A percentile compares a stretch with the other conserved stretches of the same genome.
These are phyloP conservation scores for Ptiloglossa arizonensis DNA, from an alignment of 1,140 invertebrate genomes.

Conservation along the genomic window DNA sequence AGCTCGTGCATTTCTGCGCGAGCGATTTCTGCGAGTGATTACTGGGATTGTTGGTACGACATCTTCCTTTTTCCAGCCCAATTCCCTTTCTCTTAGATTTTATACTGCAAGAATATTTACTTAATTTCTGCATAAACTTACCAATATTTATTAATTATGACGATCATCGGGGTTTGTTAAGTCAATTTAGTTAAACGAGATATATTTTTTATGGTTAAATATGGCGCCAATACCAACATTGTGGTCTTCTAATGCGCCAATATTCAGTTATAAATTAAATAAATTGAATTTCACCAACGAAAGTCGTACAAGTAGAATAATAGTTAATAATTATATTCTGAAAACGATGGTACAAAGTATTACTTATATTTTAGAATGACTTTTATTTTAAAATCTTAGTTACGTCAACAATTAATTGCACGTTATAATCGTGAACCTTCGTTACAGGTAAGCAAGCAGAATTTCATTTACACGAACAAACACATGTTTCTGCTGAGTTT, in stretches of 20 bases:
- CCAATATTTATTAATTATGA: neutral
- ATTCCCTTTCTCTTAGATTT: neutral
- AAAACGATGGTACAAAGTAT: neutral
- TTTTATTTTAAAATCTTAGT: neutral
- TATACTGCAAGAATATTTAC: neutral
- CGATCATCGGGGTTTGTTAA: neutral
- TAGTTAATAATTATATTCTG: neutral
- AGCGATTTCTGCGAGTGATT: conserved; percentile 78
- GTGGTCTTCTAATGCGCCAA: neutral
- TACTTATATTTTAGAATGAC: neutral
- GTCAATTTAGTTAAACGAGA: neutral
- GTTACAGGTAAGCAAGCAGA: conserved; percentile 74
- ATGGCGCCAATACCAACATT: conserved; percentile 29
- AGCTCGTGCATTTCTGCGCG: conserved; percentile 77
- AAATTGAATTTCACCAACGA: neutral
- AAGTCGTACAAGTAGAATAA: neutral
- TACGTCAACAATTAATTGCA: neutral
- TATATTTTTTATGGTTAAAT: conserved; percentile 29
- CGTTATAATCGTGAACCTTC: too few species aligned
- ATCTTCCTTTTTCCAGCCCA: neutral
- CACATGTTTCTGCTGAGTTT: conserved; percentile 76
- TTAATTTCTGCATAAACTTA: neutral
- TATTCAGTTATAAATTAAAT: neutral
- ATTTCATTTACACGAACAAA: conserved; percentile 78
- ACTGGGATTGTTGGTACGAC: conserved; percentile 78